Conservation (phyloP, 2,888 invertebrate genomes). For the Protonemura montana region DNA sequence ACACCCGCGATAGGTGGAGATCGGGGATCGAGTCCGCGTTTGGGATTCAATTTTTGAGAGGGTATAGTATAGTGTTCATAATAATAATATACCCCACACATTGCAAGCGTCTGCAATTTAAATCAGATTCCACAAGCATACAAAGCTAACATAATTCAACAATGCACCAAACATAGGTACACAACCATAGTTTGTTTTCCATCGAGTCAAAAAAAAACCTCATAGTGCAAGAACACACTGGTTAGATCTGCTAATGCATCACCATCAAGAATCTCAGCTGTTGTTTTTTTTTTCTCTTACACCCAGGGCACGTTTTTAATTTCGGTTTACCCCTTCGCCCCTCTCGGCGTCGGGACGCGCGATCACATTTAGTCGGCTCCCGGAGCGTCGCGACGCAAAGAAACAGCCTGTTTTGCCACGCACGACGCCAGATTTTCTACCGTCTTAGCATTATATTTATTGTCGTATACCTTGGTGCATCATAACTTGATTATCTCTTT, state of each 20-base stretch:
- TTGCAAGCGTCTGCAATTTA: too few species aligned
- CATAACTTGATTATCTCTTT: slow-evolving; percentile 33
- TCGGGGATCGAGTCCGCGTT: too few species aligned
- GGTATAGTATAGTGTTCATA: too few species aligned
- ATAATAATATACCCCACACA: too few species aligned
- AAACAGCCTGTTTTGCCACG: slow-evolving; percentile 48
- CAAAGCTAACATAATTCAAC: too few species aligned
- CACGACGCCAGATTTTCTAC: slow-evolving; percentile 26
- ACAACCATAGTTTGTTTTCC: not conserved
- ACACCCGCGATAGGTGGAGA: too few species aligned
- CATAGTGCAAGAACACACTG: not conserved
- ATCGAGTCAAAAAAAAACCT: not conserved
- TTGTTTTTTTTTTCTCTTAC: slow-evolving; percentile 43
- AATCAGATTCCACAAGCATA: too few species aligned
- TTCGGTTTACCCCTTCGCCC: slow-evolving; percentile 45
- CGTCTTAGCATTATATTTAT: slow-evolving; percentile 21
- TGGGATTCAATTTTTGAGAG: too few species aligned
- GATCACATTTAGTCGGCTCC: slow-evolving; percentile 32
- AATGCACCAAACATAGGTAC: not conserved
- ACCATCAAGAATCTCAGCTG: slow-evolving; percentile 43
- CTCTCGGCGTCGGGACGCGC: not conserved
- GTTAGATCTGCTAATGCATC: not conserved
- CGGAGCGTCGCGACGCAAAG: slow-evolving; percentile 46
- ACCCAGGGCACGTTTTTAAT: slow-evolving; percentile 50
- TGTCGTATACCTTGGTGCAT: slow-evolving; percentile 17